Conservation (phyloP, 1,140 invertebrate genomes). For the Hetaerina americana region DNA sequence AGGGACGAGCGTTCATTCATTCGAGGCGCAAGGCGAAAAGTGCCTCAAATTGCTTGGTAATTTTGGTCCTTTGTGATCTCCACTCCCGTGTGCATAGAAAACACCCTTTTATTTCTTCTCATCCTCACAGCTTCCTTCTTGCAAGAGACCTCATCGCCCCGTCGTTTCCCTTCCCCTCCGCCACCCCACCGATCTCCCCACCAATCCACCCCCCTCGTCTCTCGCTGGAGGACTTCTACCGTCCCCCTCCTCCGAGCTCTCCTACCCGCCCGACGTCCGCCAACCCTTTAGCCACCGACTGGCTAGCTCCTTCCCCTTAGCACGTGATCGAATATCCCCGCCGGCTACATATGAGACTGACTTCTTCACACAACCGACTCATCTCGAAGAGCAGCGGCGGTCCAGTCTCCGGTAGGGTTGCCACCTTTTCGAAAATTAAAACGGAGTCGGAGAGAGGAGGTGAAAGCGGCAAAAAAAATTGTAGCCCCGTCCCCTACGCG, state of each 20-base stretch:
- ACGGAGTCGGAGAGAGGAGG: too few species aligned
- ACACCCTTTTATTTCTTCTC: not conserved
- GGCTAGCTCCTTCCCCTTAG: not conserved
- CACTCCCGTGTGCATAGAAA: not conserved
- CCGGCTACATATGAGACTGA: not conserved
- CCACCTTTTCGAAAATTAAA: not conserved
- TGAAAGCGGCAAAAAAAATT: too few species aligned
- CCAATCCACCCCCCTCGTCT: not conserved
- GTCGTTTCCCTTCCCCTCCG: not conserved
- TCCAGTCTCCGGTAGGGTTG: not conserved
- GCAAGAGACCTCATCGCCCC: not conserved
- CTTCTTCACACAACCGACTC: not conserved
- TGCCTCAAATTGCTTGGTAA: not conserved
- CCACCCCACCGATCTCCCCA: not conserved
- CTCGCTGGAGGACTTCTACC: not conserved
- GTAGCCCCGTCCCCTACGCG: too few species aligned
- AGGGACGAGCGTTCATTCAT: too few species aligned
- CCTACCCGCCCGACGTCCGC: not conserved
- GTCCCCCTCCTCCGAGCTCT: not conserved
- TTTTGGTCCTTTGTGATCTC: not conserved
- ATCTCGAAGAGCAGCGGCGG: not conserved
- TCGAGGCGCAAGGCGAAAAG: not conserved
- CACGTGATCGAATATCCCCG: not conserved
- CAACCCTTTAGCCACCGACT: not conserved
- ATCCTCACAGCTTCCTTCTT: not conserved